Evolutionary conservation across 1,140 invertebrate genomes (phyloP), one percentile per base, ranked within the genome.

Genomic region (Ganaspis sp.): DNA sequence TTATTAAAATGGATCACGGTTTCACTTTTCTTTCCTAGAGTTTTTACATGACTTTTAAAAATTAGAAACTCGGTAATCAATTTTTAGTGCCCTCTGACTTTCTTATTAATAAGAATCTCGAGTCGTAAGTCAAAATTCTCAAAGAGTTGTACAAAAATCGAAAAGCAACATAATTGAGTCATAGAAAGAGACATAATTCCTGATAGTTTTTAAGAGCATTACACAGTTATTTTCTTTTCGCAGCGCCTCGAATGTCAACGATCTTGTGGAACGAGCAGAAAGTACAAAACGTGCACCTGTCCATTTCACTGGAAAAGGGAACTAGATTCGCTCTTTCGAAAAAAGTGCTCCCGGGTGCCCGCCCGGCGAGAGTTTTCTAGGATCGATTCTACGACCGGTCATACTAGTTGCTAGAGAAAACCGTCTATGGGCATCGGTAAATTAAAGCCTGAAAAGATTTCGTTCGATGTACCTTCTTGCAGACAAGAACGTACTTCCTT

Each of bases 281-380:
- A 64, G 58, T 64, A 64, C 58, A 64, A 64, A 64, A 64, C 45
- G 58, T 64, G 58, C 58, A 64, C 58, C 58, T 64, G 58, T 64
- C 58, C 58, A 64, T 64, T 64, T 64, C 58, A 64, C 26, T 64
- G 58, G 58, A 64, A 64, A 64, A 64, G 58, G 58, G 58, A 64
- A 64, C 58, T 64, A 64, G 58, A 64, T 64, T 64, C 58, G 58
- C 58, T 64, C 15, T 11, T 4, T 64, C 23, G n/a, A 58, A 58
- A 64, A 64, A 64, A 64, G 11, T 64, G 58, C 23, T 58, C 21
- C 23, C 29, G 58, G 58, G 58, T 64, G 58, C 58, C 58, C 58
- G 58, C 58, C 58, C 58, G 58, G 58, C 58, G 58, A 64, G 58
- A 64, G 58, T 64, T 64, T 64, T 64, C 58, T 64, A 64, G 58